Evolutionary conservation across 2,888 invertebrate species (phyloP), one percentile per base, ranked within the genome.

Genomic region (Laothoe populi): DNA sequence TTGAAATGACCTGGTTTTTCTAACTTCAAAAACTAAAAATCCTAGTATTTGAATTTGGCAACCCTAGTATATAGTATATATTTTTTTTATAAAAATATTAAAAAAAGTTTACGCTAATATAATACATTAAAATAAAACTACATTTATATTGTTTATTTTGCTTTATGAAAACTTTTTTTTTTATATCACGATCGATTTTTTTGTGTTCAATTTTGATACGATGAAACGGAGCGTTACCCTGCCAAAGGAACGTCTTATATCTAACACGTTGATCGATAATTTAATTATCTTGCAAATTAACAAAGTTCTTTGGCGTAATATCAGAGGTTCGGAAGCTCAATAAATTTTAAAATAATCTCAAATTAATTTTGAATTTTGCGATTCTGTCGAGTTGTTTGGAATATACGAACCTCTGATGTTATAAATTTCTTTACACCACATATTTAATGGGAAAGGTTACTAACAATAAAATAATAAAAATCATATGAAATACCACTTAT

Each of bases 291-390:
- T 75, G 64, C 62, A 75, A 78, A 76, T 74, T 80, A 81, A 78
- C 75, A 67, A 79, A 73, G 69, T 77, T 80, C 79, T 79, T 81
- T 82, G 82, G 78, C 79, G 84, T 81, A 82, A 85, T 79, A 83
- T 83, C 81, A 83, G 81, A 78, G 69, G 70, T 68, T 67, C 63
- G 24, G 44, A 63, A 72, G 66, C 70, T 70, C 59, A 58, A 68
- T 67, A 67, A 66, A 65, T 69, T 74, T 66, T 65, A 66, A 73
- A 69, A 69, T 69, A 63, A 66, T 66, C 61, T 59, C 53, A 59
- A 68, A 66, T 68, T 62, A 62, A 60, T 61, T 61, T 64, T 64
- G 62, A 70, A 65, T 67, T 66, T 53, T 63, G 21, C 65, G 42
- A 65, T 61, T 10, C 23, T 61, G 46, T 48, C 45, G 58, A 31